Conservation (phyloP, 2,113 vertebrate species). For the Tragelaphus scriptus region DNA sequence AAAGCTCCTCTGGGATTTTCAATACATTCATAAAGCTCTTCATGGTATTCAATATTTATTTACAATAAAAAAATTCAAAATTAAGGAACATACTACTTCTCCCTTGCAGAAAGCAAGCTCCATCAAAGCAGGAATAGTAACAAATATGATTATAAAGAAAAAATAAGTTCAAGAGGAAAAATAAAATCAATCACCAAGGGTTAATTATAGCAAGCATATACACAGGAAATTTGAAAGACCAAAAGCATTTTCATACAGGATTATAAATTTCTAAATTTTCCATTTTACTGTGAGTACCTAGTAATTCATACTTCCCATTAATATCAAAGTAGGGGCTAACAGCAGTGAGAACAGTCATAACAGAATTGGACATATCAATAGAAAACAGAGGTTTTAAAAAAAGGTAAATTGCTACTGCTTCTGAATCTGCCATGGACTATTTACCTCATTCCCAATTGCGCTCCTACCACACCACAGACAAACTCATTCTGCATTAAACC, state of each 20-base stretch:
- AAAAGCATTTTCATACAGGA: neutral
- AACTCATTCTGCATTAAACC: conserved; percentile 17
- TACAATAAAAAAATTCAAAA: neutral
- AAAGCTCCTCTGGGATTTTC: neutral
- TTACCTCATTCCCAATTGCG: neutral
- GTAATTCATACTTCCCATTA: conserved; percentile 16
- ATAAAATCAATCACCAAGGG: neutral
- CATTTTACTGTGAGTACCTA: neutral
- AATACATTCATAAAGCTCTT: neutral
- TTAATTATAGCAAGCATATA: neutral
- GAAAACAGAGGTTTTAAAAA: neutral
- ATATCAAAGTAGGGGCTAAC: neutral
- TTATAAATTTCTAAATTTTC: neutral
- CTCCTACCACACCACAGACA: neutral
- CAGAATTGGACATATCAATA: neutral
- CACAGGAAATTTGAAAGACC: neutral
- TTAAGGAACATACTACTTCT: neutral
- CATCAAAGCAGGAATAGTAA: neutral
- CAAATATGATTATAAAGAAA: neutral
- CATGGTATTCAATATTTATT: neutral
- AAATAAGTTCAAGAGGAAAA: conserved; percentile 11
- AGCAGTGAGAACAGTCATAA: neutral
- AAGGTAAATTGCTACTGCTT: neutral
- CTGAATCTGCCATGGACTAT: neutral
- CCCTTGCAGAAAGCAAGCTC: neutral